Base-by-base conservation (phyloP, 2,797 vertebrate species). In the Pampus argenteus region DNA sequence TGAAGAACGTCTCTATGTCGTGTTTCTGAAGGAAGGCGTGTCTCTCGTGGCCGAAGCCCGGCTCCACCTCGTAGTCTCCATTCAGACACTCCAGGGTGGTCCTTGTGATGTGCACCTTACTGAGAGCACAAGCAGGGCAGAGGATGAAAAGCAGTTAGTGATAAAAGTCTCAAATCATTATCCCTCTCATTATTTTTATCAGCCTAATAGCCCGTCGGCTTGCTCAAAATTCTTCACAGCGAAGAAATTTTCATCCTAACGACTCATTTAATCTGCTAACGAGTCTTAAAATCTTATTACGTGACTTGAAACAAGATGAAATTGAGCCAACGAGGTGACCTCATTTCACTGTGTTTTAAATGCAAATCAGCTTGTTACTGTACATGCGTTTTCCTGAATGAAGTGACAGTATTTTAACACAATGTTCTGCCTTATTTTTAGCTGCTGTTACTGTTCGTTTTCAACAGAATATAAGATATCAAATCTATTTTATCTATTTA, bases 21-120 rank as follows among this genome's bases (percentile, higher is more conserved):
- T 99, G 97, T 26, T 99, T 96, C 86, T 96, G 96, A 70, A 99
- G 94, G 88, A 98, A 99, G 90, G 94, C 93, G 49, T 99, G 98
- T 81, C 98, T 95, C 94, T 99, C 96, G 2, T 98, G 94, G 20
- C 98, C 98, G 3, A 95, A 92, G 45, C 98, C 98, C 0, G 97
- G 97, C 79, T 99, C 98, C 79, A 99, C 98, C 92, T 99, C 98
- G 0, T 99, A 99, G 94, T 99, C 98, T 40, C 98, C 98, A 3
- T 99, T 99, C 85, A 99, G 85, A 92, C 97, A 98, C 64, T 98
- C 96, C 85, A 99, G 94, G 28, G 98, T 99, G 57, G 96, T 96
- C 91, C 94, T 95, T 18, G 97, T 99, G 92, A 99, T 96, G 87
- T 99, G 98, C 83, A 99, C 98, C 92, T 99, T 99, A 78, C 98